Conservation (phyloP, 1,140 invertebrate species). For the Neodiprion fabricii region DNA sequence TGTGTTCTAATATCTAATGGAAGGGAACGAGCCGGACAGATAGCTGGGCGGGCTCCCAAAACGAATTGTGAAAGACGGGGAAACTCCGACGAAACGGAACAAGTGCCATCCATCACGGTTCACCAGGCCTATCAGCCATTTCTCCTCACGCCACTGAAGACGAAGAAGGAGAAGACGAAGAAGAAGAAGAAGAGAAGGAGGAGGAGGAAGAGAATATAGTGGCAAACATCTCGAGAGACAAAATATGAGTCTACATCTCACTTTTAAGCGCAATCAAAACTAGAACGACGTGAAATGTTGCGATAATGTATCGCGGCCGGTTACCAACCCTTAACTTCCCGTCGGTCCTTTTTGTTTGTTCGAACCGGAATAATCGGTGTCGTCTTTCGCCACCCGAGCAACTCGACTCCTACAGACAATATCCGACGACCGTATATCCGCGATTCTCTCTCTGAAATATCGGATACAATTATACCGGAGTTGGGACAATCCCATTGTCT, state of each 20-base stretch:
- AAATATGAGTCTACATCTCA: no score
- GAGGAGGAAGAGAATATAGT: no score
- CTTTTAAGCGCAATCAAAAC: not conserved
- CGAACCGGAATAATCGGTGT: not conserved
- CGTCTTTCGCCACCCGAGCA: not conserved
- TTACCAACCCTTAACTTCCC: not conserved
- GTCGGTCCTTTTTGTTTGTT: not conserved
- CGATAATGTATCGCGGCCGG: not conserved
- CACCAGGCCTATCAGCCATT: not conserved
- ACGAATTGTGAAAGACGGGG: not conserved
- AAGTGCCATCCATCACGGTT: slow-evolving; percentile 1
- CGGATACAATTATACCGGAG: not conserved
- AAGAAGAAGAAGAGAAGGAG: no score
- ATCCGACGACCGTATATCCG: not conserved
- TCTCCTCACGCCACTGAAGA: not conserved
- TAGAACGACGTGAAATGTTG: not conserved
- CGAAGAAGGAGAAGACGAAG: no score
- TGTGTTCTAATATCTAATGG: slow-evolving; percentile 4
- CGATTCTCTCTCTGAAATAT: not conserved
- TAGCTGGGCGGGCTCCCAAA: not conserved
- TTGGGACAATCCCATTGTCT: not conserved
- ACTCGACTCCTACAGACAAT: not conserved
- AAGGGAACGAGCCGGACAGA: not conserved
- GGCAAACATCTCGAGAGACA: no score
- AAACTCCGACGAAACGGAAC: not conserved